Evolutionary conservation across 2,113 vertebrate genomes (phyloP), one percentile per base, ranked within the genome.

Genomic region (Cyprinodon variegatus): DNA sequence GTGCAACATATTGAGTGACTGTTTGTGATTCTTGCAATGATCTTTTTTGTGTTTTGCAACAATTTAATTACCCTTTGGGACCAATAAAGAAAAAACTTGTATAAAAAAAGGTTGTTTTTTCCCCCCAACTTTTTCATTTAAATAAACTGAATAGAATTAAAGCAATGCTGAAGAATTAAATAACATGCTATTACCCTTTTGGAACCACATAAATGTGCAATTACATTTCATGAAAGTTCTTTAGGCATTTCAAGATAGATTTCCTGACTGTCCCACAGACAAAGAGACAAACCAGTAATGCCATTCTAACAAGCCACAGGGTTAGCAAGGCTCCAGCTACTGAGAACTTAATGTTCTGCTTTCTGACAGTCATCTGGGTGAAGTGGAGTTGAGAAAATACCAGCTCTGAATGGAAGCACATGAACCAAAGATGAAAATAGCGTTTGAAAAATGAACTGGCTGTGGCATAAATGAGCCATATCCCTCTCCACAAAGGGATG

Each of bases 401-500:
- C 39, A 61, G 38, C 4, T 65, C 72, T 61, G 76, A 63, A 83
- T 65, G 77, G 29, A 45, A 46, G 41, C 40, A 70, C 46, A 80
- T 57, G 68, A 60, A 41, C 36, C 61, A 12, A 15, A 61, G 61
- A 64, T 70, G n/a, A 70, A 74, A 68, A 46, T 41, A 50, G 2
- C 6, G 57, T 22, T 5, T 0, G 20, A 29, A 29, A 73, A 70
- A 43, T 38, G 0, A 72, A 68, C 38, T 67, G 59, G 60, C 41
- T 75, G 46, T 61, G 71, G 60, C 43, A 11, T 65, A 20, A 68
- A 66, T 72, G 65, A 77, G 76, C 61, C 66, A 14, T 22, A 74
- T 70, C 77, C 48, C 61, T 72, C 73, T 72, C 69, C 50, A 62
- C 59, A n/a, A 69, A 43, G 65, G 68, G 73, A 45, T 59, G 74